Base-by-base conservation (phyloP, 1,140 invertebrate species). In the Idris sp. region DNA sequence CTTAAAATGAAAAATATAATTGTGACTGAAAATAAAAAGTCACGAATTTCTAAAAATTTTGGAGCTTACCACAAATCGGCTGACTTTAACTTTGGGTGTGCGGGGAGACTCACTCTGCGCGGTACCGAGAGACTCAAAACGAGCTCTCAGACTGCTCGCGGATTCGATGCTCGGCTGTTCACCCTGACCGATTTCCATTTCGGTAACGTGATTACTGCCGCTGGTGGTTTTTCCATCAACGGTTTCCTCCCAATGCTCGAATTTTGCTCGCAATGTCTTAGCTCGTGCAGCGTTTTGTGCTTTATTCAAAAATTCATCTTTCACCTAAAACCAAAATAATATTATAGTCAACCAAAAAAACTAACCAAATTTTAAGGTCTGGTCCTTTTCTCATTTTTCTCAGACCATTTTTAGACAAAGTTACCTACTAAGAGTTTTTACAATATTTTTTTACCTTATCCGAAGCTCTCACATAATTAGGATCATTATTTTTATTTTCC, bases 221-320 rank as follows among this genome's bases (percentile, higher is more conserved):
- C 51, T 82, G 36, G 49, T 82, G 35, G 77, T 53, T 77, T 90
- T 90, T 2, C 90, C 91, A 77, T 94, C 93, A 13, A 51, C 51
- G 10, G 91, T 91, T 31, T 95, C 92, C 31, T 95, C 92, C 95
- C 96, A 96, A 76, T 94, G 92, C 85, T 98, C 97, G 88, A 98
- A 98, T 84, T 96, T 96, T 28, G 92, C 94, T 65, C 93, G 91
- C 74, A 98, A 88, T 74, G 94, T 93, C 82, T 94, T 96, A 14
- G 97, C 96, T 65, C 93, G 90, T 11, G 93, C 93, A 8, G 94
- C 90, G 62, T 91, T 92, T 80, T 93, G 91, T n/a, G 93, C 92
- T 89, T 94, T 87, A 71, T 89, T 90, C 59, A 91, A 83, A 68
- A 89, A 90, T 58, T 91, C 89, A 72, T 92, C 91, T 77, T 92